Percentiles rank a stretch among this genome's conserved stretches.
These are phyloP conservation scores for Sphinx pinastri DNA, from an alignment of 2,888 invertebrate genomes.

Conservation along the genomic window DNA sequence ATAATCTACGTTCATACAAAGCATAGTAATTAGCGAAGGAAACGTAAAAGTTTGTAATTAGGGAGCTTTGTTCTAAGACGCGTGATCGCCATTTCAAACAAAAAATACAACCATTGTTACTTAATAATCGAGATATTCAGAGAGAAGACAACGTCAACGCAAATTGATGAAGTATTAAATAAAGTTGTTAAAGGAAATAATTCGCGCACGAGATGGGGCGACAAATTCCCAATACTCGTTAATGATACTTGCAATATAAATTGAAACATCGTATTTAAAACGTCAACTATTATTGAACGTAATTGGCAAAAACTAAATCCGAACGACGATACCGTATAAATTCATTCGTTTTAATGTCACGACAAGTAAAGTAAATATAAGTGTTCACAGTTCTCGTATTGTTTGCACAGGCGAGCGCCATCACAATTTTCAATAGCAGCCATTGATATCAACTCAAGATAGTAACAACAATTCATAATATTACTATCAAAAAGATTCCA, in stretches of 20 bases:
- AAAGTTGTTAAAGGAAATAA: no score
- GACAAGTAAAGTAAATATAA: slow-evolving; percentile 21
- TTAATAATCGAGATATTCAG: no score
- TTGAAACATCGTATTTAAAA: no score
- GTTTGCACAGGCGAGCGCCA: slow-evolving; percentile 16
- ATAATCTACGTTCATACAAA: neutral
- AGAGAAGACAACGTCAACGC: no score
- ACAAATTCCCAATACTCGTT: no score
- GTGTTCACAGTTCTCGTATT: slow-evolving; percentile 20
- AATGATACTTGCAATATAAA: no score
- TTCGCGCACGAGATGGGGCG: no score
- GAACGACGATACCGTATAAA: slow-evolving; percentile 11
- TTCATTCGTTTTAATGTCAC: slow-evolving; percentile 19
- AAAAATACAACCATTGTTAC: neutral
- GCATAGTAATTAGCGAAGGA: slow-evolving; percentile 6
- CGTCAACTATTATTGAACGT: neutral
- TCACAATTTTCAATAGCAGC: slow-evolving; percentile 8
- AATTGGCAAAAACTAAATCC: slow-evolving; percentile 8
- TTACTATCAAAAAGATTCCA: no score
- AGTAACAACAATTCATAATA: no score
- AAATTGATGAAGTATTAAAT: no score
- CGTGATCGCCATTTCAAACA: slow-evolving; percentile 1
- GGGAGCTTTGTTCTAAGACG: neutral
- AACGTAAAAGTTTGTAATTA: slow-evolving; percentile 13
- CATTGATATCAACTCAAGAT: neutral